Conservation (phyloP, 2,113 vertebrate species). For the Antechinus flavipes region DNA sequence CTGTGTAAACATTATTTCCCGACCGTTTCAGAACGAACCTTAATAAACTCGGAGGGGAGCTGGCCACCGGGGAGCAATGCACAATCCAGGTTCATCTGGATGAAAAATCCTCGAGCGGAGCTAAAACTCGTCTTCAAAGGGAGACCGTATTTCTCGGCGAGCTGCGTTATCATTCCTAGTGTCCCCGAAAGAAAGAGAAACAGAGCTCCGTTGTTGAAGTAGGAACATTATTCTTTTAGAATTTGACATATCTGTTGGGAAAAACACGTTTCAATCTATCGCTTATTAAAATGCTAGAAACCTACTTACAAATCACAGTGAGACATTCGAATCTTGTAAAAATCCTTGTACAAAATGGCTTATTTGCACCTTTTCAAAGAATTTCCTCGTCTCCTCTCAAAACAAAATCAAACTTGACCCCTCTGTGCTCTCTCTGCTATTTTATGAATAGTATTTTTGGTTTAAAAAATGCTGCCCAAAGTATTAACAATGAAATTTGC, state of each 20-base stretch:
- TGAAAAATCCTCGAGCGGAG: slow-evolving; percentile 94
- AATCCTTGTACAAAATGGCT: not conserved
- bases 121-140: slow-evolving; percentile 96
- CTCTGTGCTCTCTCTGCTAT: not conserved
- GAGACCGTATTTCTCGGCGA: slow-evolving; percentile 91
- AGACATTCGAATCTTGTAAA: not conserved
- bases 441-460: not conserved
- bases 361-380: no score
- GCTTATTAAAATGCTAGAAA: no score
- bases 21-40: slow-evolving; percentile 85
- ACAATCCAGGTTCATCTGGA: slow-evolving; percentile 93
- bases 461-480: not conserved
- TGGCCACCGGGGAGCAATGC: slow-evolving; percentile 84
- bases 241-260: slow-evolving; percentile 41
- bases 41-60: slow-evolving; percentile 95
- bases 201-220: not conserved
- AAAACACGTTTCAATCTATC: not conserved
- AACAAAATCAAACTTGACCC: not conserved
- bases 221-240: slow-evolving; percentile 2
- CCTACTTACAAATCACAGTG: not conserved
- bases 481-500: not conserved
- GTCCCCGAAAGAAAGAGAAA: slow-evolving; percentile 23
- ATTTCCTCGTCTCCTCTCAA: not conserved
- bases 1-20: slow-evolving; percentile 28
- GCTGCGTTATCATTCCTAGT: slow-evolving; percentile 91